Conservation (phyloP, 2,888 invertebrate genomes). For the Xylota sylvarum region DNA sequence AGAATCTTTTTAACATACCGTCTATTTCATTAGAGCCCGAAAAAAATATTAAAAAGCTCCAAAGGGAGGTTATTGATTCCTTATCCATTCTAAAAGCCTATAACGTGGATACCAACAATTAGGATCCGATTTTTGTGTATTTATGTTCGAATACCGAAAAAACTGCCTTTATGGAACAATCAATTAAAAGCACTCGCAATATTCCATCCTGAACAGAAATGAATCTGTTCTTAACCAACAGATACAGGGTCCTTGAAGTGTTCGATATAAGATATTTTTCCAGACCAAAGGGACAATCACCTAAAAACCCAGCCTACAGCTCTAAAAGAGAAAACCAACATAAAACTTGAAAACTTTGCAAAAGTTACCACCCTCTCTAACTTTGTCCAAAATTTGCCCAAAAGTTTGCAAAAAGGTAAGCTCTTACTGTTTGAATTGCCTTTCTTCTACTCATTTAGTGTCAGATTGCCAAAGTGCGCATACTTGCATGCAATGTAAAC, state of each 20-base stretch:
- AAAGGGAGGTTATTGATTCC: background rate
- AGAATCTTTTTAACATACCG: slow-evolving; percentile 13
- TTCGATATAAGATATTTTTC: background rate
- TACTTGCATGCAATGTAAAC: slow-evolving; percentile 7
- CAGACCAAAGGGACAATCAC: no score
- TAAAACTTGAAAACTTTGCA: background rate
- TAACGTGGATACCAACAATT: no score
- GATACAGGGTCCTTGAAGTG: background rate
- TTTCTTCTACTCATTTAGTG: background rate
- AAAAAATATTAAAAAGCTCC: no score
- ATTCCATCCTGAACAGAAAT: background rate
- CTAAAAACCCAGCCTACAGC: background rate
- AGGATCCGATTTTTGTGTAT: no score
- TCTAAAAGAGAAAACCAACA: background rate
- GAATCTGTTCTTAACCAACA: no score
- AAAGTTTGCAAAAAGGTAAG: background rate
- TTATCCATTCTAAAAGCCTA: background rate
- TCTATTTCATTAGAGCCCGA: background rate
- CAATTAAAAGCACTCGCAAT: background rate
- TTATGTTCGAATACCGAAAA: background rate
- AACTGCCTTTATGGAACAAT: background rate
- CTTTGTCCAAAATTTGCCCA: background rate
- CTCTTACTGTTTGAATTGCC: background rate
- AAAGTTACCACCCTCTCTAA: no score
- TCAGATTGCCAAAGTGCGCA: slow-evolving; percentile 6